A percentile compares a stretch with the other conserved stretches of the same genome.
Conservation (phyloP, 1,140 invertebrate species). For the Odontomachus brunneus region DNA sequence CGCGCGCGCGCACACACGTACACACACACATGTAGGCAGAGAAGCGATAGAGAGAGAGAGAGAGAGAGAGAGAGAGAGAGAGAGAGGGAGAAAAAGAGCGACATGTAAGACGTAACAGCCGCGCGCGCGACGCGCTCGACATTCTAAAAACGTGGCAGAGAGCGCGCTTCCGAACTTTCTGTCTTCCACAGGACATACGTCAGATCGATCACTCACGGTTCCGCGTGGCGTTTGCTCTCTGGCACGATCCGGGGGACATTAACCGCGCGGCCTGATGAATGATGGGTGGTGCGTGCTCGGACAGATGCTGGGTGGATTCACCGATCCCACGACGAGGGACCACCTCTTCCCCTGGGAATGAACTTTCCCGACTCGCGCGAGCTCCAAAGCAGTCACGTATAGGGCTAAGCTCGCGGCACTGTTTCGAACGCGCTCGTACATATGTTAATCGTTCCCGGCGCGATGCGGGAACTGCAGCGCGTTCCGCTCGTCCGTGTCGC, state of each 20-base stretch:
- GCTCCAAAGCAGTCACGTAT: background rate
- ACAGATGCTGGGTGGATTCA: no score
- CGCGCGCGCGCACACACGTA: background rate
- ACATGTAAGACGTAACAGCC: conserved; percentile 21
- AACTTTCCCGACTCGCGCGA: background rate
- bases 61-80: no score
- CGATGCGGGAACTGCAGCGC: background rate
- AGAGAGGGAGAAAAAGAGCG: conserved; percentile 14
- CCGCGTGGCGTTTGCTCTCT: background rate
- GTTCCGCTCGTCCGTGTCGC: no score
- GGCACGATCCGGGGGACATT: no score
- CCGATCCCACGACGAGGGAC: no score
- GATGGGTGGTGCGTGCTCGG: no score
- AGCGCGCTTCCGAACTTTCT: conserved; percentile 17
- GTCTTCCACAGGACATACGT: background rate
- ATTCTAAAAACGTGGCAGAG: conserved; percentile 49
- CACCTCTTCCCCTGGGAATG: conserved; percentile 4
- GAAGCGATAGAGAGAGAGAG: background rate
- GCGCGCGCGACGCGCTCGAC: conserved; percentile 19
- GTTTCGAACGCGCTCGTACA: background rate
- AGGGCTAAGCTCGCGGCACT: background rate
- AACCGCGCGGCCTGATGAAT: no score
- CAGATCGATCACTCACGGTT: conserved; percentile 30
- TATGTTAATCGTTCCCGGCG: background rate
- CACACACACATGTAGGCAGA: background rate